Conservation (phyloP, 2,113 vertebrate genomes). For the Mus pahari region DNA sequence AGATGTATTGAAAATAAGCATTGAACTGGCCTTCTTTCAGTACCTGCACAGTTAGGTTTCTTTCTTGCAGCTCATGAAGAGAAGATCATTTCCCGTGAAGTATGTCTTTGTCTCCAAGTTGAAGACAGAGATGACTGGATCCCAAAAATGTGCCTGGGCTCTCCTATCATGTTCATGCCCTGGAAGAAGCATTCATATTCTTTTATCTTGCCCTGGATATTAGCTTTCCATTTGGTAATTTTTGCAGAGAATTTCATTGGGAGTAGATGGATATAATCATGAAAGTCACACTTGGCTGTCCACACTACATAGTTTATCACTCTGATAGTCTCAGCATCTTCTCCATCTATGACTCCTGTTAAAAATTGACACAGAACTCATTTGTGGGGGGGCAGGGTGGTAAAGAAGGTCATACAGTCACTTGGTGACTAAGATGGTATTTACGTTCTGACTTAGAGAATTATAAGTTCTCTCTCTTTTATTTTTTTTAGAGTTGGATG, state of each 20-base stretch:
- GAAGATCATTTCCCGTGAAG: not conserved
- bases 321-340: not conserved
- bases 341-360: not conserved
- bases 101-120: not conserved
- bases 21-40: not conserved
- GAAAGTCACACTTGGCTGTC: not conserved
- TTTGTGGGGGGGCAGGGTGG: not conserved
- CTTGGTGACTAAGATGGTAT: not conserved
- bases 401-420: not conserved
- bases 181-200: not conserved
- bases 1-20: conserved; percentile 25
- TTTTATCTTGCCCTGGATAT: not conserved
- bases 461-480: not conserved
- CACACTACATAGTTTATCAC: not conserved
- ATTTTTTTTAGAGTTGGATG: not conserved
- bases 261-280: not conserved
- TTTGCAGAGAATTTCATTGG: conserved; percentile 13
- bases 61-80: not conserved
- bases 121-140: not conserved
- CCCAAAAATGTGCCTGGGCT: not conserved
- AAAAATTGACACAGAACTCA: conserved; percentile 48
- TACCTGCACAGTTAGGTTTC: not conserved
- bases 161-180: not conserved
- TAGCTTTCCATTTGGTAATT: not conserved
- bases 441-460: not conserved